These are phyloP conservation scores for Riptortus pedestris DNA, from an alignment of 1,140 invertebrate genomes.

Conservation along the genomic window DNA sequence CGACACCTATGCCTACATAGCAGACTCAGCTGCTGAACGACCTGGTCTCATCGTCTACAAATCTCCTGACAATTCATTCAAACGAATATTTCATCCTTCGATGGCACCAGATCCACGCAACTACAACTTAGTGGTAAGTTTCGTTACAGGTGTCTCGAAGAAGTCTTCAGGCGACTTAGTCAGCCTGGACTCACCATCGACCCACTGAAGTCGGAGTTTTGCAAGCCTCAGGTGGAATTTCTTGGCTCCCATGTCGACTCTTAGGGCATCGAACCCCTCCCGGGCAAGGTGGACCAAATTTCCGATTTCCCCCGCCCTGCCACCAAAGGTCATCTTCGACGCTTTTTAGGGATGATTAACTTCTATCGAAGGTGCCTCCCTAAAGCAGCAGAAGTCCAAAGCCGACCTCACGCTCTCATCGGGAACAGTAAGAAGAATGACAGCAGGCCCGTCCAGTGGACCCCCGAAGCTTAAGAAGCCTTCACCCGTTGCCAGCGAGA, in stretches of 20 bases:
- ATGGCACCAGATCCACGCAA: too few relatives aligned
- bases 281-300: constrained; percentile 17
- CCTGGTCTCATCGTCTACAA: too few relatives aligned
- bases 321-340: constrained; percentile 25
- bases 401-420: constrained; percentile 29
- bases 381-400: constrained; percentile 31
- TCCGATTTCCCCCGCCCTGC: constrained; percentile 11
- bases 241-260: constrained; percentile 33
- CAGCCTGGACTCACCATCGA: too few relatives aligned
- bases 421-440: constrained; percentile 33
- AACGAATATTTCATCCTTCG: too few relatives aligned
- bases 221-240: too few relatives aligned
- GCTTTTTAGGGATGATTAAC: constrained; percentile 39
- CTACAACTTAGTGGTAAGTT: too few relatives aligned
- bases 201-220: too few relatives aligned
- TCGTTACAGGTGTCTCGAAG: too few relatives aligned
- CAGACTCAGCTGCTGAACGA: too few relatives aligned
- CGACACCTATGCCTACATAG: too few relatives aligned
- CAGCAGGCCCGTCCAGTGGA: constrained; percentile 21
- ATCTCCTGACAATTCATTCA: too few relatives aligned
- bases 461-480: constrained; percentile 30
- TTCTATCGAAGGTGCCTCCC: constrained; percentile 36
- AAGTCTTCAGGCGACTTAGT: too few relatives aligned
- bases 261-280: constrained; percentile 13
- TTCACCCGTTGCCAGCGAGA: constrained; percentile 37